Base-by-base conservation (phyloP, 2,888 invertebrate genomes). In the Didymodactylos carnosus region DNA sequence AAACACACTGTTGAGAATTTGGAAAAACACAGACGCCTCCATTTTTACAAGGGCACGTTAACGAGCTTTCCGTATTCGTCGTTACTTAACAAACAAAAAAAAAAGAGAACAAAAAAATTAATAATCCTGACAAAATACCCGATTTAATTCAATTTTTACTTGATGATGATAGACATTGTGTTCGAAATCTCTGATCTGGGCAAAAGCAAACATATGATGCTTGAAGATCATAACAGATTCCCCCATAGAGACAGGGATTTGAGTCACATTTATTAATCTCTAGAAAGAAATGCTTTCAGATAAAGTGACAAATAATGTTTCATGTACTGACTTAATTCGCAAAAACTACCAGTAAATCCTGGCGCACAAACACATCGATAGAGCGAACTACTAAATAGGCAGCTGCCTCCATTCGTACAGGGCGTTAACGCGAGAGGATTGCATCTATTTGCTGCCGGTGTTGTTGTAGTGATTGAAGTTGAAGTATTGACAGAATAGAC, bases 221-320 rank as follows among this genome's bases (percentile, higher is more conserved):
- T 72, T 71, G 53, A 27, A 74, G 40, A 62, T 74, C 74, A 27
- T 71, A 71, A 69, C 74, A 74, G 62, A 71, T 49, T 39, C 74
- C 74, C 19, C 62, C 74, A 69, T 74, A 29, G 46, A 62, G 71
- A 69, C 75, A 75, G 10, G 75, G 75, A 41, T 69, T 49, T 11
- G 75, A 75, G 23, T 39, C 51, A 35, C 75, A 75, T 72, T 75
- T 72, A 51, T 75, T 74, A 13, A 74, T 71, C 25, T 74, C 74
- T 74, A 5, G n/a, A 62, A 35, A 10, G 7, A 29, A 1, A 16
- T 14, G n/a, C 14, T 8, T 16, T 19, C 2, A 29, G 4, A 10
- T 7, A 29, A 0, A n/a, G 3, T 14, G 1, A 35, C 8, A 19
- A 35, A n/a, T n/a, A n/a, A n/a, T 4, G 1, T 16, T 16, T n/a